A percentile compares a stretch with the other conserved stretches of the same genome.
These are phyloP conservation scores for Amphiprion percula DNA, from an alignment of 2,113 vertebrate genomes.

Conservation along the genomic window DNA sequence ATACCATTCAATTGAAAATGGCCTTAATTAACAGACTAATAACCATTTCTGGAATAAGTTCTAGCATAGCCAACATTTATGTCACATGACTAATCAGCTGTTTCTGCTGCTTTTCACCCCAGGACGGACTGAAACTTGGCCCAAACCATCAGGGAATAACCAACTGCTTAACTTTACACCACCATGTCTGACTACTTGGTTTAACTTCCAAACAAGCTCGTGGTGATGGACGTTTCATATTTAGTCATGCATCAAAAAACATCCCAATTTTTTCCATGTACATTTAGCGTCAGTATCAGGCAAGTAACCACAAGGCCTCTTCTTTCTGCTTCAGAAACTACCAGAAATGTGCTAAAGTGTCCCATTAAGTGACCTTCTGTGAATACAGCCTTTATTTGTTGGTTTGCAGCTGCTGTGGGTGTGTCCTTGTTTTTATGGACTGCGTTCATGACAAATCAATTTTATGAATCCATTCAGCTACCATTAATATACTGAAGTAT, in stretches of 20 bases:
- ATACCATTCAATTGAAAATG: too few species aligned
- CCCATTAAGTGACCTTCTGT: not conserved
- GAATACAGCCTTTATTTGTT: conserved; percentile 21
- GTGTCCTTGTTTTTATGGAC: not conserved
- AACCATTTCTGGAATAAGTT: too few species aligned
- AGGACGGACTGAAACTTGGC: too few species aligned
- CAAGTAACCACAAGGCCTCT: not conserved
- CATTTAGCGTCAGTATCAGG: not conserved
- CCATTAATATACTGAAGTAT: not conserved
- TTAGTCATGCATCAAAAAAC: not conserved
- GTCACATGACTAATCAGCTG: too few species aligned
- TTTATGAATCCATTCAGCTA: not conserved
- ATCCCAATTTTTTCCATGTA: not conserved
- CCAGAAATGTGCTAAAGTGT: not conserved
- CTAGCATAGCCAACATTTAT: too few species aligned
- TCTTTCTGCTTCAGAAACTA: not conserved
- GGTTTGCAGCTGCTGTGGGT: not conserved
- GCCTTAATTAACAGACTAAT: too few species aligned
- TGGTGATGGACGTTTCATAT: not conserved
- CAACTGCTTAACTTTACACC: too few species aligned
- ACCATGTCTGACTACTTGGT: too few species aligned
- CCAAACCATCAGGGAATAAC: too few species aligned
- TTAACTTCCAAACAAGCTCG: too few species aligned
- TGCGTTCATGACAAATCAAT: not conserved
- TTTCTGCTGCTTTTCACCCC: too few species aligned